These are phyloP conservation scores for Apeltes quadracus DNA, from an alignment of 2,113 vertebrate species.

Conservation along the genomic window DNA sequence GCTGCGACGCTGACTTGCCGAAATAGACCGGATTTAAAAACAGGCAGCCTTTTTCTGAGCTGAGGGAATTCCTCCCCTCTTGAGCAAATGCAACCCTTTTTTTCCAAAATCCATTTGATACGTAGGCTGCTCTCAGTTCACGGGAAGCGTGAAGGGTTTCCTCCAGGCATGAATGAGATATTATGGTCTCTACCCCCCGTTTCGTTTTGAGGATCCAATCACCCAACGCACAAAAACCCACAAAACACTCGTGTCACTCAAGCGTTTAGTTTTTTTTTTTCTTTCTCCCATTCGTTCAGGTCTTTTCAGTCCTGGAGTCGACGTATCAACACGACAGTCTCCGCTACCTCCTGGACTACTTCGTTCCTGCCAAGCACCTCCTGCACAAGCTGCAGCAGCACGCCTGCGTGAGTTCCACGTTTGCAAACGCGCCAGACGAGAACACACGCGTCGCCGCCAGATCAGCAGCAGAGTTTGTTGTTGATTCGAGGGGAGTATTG, in stretches of 20 bases:
- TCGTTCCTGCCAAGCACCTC: conserved; percentile 92
- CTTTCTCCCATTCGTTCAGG: conserved; percentile 58
- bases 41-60: conserved; percentile 29
- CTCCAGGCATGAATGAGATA: background rate
- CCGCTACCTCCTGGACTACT: conserved; percentile 91
- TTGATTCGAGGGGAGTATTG: no score
- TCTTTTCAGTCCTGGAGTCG: conserved; percentile 91
- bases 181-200: no score
- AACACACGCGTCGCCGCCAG: conserved; percentile 38
- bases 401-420: conserved; percentile 87
- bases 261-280: no score
- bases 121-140: background rate
- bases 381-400: conserved; percentile 91
- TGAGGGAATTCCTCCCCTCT: conserved; percentile 34
- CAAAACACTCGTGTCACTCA: background rate
- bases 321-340: conserved; percentile 91
- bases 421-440: conserved; percentile 1
- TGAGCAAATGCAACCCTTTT: conserved; percentile 23
- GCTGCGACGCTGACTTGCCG: background rate
- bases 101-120: conserved; percentile 30
- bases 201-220: background rate
- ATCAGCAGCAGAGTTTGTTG: no score
- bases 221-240: background rate
- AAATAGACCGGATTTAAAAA: conserved; percentile 12
- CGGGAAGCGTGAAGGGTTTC: background rate